Conservation (phyloP, 1,140 invertebrate genomes). For the Nebria ingens region DNA sequence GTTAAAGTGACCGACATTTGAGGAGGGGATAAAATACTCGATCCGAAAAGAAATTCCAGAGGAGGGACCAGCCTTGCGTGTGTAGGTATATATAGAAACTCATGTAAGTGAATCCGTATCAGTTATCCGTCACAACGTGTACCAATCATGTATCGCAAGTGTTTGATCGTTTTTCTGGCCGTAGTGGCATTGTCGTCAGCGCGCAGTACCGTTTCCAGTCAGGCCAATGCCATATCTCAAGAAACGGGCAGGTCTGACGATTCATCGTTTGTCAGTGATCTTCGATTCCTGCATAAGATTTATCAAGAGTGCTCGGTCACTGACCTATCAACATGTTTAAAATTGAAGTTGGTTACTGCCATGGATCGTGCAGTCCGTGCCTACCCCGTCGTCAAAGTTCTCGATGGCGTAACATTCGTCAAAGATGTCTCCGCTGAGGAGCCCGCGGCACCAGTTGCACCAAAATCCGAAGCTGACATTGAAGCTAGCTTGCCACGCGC, state of each 20-base stretch:
- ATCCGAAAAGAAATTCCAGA: conserved; percentile 20
- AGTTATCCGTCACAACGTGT: conserved; percentile 20
- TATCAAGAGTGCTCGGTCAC: conserved; percentile 64
- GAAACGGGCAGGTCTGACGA: conserved; percentile 30
- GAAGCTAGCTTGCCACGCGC: conserved; percentile 58
- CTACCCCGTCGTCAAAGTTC: conserved; percentile 46
- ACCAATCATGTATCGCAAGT: conserved; percentile 28
- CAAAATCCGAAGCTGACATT: conserved; percentile 45
- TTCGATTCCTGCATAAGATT: conserved; percentile 45
- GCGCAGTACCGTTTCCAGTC: conserved; percentile 36
- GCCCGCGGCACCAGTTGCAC: conserved; percentile 28
- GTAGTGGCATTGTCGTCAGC: conserved; percentile 27
- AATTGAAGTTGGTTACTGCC: conserved; percentile 60
- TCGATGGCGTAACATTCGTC: conserved; percentile 61
- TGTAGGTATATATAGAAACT: conserved; percentile 30
- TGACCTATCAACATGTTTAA: conserved; percentile 61
- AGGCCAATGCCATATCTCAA: conserved; percentile 36
- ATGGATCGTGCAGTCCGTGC: conserved; percentile 57
- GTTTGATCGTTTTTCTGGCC: conserved; percentile 32
- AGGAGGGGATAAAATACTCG: conserved; percentile 18
- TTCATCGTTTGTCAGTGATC: conserved; percentile 38
- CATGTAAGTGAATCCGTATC: conserved; percentile 33
- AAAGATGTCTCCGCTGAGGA: conserved; percentile 41
- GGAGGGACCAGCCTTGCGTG: conserved; percentile 18
- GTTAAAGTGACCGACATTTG: not conserved